These are phyloP conservation scores for Clarias platycephalus DNA, from an alignment of 2,797 vertebrate genomes.

Conservation along the genomic window DNA sequence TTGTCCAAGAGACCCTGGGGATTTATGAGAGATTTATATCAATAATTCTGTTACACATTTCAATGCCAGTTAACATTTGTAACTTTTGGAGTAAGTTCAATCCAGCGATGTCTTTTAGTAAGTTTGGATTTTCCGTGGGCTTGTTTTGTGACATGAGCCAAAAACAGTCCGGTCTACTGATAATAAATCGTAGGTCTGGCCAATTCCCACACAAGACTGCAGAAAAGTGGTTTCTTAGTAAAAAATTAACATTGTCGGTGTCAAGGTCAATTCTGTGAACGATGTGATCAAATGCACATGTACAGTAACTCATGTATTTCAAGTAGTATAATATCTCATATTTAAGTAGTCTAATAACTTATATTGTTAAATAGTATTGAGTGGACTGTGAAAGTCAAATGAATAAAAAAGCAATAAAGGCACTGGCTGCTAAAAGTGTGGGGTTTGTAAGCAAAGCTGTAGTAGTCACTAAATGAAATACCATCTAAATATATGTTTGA, in stretches of 20 bases:
- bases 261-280: neutral
- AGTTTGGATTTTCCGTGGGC: slow-evolving; percentile 13
- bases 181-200: slow-evolving; percentile 53
- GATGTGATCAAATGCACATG: neutral
- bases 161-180: slow-evolving; percentile 26
- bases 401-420: neutral
- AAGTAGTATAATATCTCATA: neutral
- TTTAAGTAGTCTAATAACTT: neutral
- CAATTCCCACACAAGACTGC: slow-evolving; percentile 45
- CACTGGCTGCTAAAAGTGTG: too few relatives aligned
- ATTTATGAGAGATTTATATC: neutral
- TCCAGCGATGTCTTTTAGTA: neutral
- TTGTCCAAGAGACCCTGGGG: neutral
- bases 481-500: slow-evolving; percentile 29
- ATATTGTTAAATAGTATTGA: too few relatives aligned
- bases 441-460: neutral
- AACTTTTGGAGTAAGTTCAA: neutral
- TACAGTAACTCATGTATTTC: neutral
- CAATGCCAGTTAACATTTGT: neutral
- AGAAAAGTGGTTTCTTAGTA: slow-evolving; percentile 13
- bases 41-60: neutral
- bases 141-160: slow-evolving; percentile 41
- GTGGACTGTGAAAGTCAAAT: too few relatives aligned
- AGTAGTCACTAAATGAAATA: slow-evolving; percentile 51
- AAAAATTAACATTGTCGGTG: slow-evolving; percentile 18